These are phyloP conservation scores for Tetranychus cinnabarinus DNA, from an alignment of 1,140 invertebrate genomes.

Conservation along the genomic window DNA sequence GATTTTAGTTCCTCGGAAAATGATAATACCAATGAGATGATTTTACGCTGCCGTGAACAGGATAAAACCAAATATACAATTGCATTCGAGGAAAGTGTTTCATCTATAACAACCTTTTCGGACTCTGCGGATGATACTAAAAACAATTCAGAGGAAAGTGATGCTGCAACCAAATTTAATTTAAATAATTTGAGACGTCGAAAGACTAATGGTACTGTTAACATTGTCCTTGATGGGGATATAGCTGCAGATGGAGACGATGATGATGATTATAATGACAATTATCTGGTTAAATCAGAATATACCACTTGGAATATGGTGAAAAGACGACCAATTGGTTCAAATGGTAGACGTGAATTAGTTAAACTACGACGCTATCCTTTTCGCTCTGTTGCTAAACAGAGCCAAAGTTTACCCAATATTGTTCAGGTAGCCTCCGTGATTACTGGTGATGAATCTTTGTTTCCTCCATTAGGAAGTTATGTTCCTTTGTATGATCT, in stretches of 20 bases:
- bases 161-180: neutral
- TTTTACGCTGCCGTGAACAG: slow-evolving; percentile 47
- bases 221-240: neutral
- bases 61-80: slow-evolving; percentile 87
- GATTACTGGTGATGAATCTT: neutral
- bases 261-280: neutral
- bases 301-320: neutral
- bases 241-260: neutral
- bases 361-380: neutral
- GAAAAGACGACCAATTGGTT: neutral
- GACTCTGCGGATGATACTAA: slow-evolving; percentile 14
- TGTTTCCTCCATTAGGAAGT: neutral
- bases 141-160: neutral
- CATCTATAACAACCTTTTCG: slow-evolving; percentile 19
- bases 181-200: neutral
- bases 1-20: slow-evolving; percentile 49
- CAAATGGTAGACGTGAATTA: too few relatives aligned
- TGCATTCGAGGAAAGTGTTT: slow-evolving; percentile 55
- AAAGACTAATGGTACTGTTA: too few relatives aligned
- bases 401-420: slow-evolving; percentile 47
- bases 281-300: neutral
- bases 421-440: slow-evolving; percentile 17
- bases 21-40: slow-evolving; percentile 37
- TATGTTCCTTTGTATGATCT: slow-evolving; percentile 36
- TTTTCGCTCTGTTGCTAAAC: neutral